A percentile compares a stretch with the other conserved stretches of the same genome.
These are phyloP conservation scores for Nixonia krombeini DNA, from an alignment of 1,140 invertebrate genomes.

Conservation along the genomic window DNA sequence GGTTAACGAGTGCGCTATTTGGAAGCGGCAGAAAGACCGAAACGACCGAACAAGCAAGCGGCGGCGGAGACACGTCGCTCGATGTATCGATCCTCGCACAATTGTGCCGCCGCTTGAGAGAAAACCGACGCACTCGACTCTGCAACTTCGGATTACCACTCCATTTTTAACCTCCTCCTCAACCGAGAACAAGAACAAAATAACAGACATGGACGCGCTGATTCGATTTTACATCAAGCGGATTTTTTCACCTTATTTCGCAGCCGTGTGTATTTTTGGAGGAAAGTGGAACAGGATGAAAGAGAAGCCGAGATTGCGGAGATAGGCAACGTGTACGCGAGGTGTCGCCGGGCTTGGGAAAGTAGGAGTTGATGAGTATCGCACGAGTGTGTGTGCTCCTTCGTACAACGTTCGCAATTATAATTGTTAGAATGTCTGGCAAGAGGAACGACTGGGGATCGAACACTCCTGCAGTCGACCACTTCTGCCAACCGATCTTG, in stretches of 20 bases:
- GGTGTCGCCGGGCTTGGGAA: slow-evolving; percentile 21
- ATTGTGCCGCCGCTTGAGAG: slow-evolving; percentile 65
- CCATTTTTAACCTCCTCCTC: too few relatives aligned
- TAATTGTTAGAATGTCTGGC: slow-evolving; percentile 51
- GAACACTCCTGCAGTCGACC: slow-evolving; percentile 38
- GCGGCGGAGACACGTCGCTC: slow-evolving; percentile 48
- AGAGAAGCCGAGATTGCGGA: slow-evolving; percentile 27
- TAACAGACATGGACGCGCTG: too few relatives aligned
- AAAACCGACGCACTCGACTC: slow-evolving; percentile 28
- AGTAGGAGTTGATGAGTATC: slow-evolving; percentile 42
- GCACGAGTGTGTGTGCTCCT: slow-evolving; percentile 46
- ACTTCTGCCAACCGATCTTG: slow-evolving; percentile 20
- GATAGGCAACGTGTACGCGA: slow-evolving; percentile 23
- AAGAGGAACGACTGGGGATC: slow-evolving; percentile 45
- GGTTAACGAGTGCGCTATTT: slow-evolving; percentile 61
- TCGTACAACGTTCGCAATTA: slow-evolving; percentile 60
- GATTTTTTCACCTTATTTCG: too few relatives aligned
- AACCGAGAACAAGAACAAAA: too few relatives aligned
- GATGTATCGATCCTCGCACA: slow-evolving; percentile 67
- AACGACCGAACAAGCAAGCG: slow-evolving; percentile 46
- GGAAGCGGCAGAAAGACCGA: slow-evolving; percentile 49
- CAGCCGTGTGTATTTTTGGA: too few relatives aligned
- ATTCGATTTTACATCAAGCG: too few relatives aligned
- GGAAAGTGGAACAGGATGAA: too few relatives aligned
- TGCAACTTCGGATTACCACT: slow-evolving; percentile 31